Evolutionary conservation across 2,888 invertebrate genomes (phyloP).

Genomic region (Teleogryllus oceanicus): DNA sequence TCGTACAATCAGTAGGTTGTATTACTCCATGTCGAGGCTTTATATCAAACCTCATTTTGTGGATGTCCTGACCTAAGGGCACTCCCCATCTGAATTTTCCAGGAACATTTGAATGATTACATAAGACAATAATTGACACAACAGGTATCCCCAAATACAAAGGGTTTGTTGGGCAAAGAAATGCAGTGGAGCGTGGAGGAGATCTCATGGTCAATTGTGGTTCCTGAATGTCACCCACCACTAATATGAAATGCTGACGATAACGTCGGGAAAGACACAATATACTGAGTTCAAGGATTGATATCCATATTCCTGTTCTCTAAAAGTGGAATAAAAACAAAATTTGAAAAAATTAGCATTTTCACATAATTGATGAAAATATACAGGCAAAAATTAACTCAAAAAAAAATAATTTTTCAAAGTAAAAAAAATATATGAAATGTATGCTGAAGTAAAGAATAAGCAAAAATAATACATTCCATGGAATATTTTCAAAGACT

Average conservation of each 20-base stretch:
- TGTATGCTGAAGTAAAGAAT: too few species aligned
- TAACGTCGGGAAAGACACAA: neutral
- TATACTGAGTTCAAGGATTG: neutral
- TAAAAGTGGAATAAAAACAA: neutral
- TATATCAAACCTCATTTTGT: neutral
- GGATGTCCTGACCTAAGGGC: neutral
- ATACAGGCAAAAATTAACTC: too few species aligned
- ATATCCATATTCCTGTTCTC: neutral
- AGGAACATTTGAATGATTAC: neutral
- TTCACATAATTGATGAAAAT: too few species aligned
- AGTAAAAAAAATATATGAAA: too few species aligned
- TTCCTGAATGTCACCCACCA: neutral
- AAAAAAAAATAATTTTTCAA: too few species aligned
- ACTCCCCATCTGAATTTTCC: neutral
- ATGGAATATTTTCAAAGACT: too few species aligned
- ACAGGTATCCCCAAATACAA: conserved; percentile 1
- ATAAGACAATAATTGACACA: neutral
- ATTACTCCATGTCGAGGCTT: neutral
- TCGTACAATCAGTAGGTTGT: neutral
- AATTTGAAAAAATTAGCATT: too few species aligned
- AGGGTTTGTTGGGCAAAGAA: neutral
- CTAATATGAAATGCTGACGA: neutral
- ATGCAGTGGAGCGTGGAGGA: neutral
- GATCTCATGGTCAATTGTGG: neutral
- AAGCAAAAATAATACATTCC: too few species aligned